Percentiles rank a stretch among this genome's conserved stretches.
These are phyloP conservation scores for Melanotaenia boesemani DNA, from an alignment of 2,797 vertebrate genomes.

Conservation along the genomic window DNA sequence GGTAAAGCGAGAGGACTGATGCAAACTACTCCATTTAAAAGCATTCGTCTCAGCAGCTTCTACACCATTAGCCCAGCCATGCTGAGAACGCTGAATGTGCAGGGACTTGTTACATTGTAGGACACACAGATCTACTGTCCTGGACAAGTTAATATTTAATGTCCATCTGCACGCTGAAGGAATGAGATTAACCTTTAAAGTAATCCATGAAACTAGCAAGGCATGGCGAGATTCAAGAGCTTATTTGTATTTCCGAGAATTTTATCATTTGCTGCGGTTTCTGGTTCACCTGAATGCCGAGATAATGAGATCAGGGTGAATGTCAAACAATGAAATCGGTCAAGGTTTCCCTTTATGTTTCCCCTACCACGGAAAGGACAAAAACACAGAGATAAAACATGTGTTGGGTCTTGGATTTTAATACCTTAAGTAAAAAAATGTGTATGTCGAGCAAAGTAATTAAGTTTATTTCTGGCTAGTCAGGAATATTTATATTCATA, in stretches of 20 bases:
- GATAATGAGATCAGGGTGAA: slow-evolving; percentile 53
- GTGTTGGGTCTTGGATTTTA: not conserved
- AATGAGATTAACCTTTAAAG: slow-evolving; percentile 24
- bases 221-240: slow-evolving; percentile 9
- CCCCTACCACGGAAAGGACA: not conserved
- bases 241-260: slow-evolving; percentile 18
- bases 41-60: slow-evolving; percentile 24
- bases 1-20: not conserved
- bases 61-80: not conserved
- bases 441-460: not conserved
- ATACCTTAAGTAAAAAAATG: not conserved
- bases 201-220: slow-evolving; percentile 3
- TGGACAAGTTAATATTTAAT: not conserved
- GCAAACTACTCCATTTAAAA: slow-evolving; percentile 37
- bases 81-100: not conserved
- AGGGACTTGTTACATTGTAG: not conserved
- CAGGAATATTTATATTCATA: not conserved
- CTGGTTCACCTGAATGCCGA: slow-evolving; percentile 52
- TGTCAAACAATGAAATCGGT: not conserved
- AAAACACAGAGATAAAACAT: not conserved
- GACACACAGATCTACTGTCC: not conserved
- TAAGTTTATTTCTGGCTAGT: not conserved
- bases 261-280: slow-evolving; percentile 21
- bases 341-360: not conserved
- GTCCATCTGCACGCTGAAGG: not conserved